Conservation (phyloP, 2,797 vertebrate genomes). For the Hipposideros larvatus region DNA sequence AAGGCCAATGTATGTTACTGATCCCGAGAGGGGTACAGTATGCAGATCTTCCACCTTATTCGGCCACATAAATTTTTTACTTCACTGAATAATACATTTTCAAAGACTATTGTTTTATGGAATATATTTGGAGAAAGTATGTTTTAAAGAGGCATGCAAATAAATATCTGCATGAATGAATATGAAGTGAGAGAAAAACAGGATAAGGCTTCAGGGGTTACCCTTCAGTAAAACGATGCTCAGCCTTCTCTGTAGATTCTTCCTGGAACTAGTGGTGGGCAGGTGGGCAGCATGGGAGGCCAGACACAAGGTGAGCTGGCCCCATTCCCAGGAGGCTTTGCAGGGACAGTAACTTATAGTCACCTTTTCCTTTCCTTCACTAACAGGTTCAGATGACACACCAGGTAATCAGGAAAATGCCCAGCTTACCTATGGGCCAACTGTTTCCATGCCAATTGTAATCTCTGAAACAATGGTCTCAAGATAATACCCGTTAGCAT, state of each 20-base stretch:
- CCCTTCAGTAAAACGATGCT: not conserved
- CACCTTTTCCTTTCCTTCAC: not conserved
- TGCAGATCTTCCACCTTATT: not conserved
- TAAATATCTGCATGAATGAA: not conserved
- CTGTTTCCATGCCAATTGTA: not conserved
- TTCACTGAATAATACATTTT: constrained; percentile 12
- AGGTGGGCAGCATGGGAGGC: not conserved
- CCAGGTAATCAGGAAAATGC: not conserved
- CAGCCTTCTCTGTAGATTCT: not conserved
- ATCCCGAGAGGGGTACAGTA: not conserved
- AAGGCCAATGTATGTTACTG: not conserved
- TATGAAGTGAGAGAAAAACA: not conserved
- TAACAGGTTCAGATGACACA: not conserved
- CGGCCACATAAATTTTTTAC: not conserved
- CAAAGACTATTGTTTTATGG: not conserved
- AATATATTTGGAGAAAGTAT: not conserved
- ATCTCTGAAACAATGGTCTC: constrained; percentile 36
- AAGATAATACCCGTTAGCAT: not conserved
- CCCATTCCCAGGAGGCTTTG: not conserved
- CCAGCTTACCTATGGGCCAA: not conserved
- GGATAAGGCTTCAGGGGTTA: not conserved
- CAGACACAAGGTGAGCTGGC: not conserved
- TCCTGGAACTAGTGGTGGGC: not conserved
- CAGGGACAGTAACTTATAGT: not conserved
- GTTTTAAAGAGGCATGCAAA: not conserved